phyloP scores from a whole-genome alignment of 2,888 invertebrate species.

The Torymus auratus region DNA sequence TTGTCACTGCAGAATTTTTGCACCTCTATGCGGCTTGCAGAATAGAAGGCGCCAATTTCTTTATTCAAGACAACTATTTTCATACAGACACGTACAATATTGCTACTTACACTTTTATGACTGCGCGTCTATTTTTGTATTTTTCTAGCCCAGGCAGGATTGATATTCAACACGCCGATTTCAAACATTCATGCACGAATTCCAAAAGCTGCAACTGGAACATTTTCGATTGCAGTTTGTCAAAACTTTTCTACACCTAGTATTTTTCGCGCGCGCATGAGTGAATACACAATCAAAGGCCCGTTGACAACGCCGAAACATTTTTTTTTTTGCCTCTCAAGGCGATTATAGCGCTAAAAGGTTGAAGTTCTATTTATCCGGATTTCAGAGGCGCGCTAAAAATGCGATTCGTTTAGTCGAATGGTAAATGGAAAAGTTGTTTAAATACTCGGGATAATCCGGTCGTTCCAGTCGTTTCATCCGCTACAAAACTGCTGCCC shows the following conservation, averaged over 20 bases:
- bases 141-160: background rate
- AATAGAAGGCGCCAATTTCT: no score
- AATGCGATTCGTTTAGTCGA: no score
- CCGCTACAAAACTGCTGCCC: background rate
- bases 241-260: background rate
- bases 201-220: background rate
- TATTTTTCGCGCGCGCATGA: background rate
- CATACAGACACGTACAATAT: background rate
- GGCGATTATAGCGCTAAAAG: no score
- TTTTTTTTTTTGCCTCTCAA: no score
- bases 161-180: constrained; percentile 9
- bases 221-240: background rate
- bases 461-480: background rate
- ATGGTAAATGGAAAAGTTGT: no score
- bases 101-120: constrained; percentile 14
- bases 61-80: background rate
- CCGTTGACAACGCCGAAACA: background rate
- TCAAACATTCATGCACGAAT: background rate
- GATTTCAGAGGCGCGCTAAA: no score
- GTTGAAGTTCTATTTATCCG: no score
- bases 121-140: background rate
- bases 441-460: no score
- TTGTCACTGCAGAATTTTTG: no score
- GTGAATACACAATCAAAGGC: constrained; percentile 5
- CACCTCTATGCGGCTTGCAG: no score